Conservation (phyloP, 2,888 invertebrate species). For the Lasioglossum leucozonium region DNA sequence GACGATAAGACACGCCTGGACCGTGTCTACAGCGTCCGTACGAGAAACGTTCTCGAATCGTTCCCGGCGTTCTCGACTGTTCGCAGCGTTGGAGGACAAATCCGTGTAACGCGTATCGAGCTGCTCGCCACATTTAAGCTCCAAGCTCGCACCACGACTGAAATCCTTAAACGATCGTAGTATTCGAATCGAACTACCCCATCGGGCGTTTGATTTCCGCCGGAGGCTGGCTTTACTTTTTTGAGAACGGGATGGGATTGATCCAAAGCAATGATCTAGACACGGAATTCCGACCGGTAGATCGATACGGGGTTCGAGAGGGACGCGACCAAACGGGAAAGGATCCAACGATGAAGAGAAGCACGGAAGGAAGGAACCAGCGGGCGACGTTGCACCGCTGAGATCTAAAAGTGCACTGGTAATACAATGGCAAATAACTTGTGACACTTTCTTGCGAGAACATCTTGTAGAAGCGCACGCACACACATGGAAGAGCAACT, state of each 20-base stretch:
- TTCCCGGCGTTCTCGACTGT: not conserved
- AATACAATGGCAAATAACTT: not conserved
- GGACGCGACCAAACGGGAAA: not conserved
- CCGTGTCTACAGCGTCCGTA: not conserved
- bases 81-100: not conserved
- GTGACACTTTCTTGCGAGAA: too few species aligned
- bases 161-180: conserved; percentile 64
- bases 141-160: conserved; percentile 58
- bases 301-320: too few species aligned
- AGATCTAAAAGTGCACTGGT: not conserved
- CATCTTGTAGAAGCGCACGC: not conserved
- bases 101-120: not conserved
- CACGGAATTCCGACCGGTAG: not conserved
- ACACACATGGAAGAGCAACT: too few species aligned
- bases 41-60: not conserved
- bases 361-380: not conserved
- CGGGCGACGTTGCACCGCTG: not conserved
- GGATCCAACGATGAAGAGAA: not conserved
- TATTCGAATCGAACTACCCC: conserved; percentile 57
- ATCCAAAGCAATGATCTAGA: not conserved
- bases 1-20: not conserved
- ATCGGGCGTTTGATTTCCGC: conserved; percentile 53
- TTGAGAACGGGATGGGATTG: conserved; percentile 4
- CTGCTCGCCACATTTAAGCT: conserved; percentile 33
- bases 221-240: not conserved